These are phyloP conservation scores for Cantharis lateralis DNA, from an alignment of 2,888 invertebrate species.

Conservation along the genomic window DNA sequence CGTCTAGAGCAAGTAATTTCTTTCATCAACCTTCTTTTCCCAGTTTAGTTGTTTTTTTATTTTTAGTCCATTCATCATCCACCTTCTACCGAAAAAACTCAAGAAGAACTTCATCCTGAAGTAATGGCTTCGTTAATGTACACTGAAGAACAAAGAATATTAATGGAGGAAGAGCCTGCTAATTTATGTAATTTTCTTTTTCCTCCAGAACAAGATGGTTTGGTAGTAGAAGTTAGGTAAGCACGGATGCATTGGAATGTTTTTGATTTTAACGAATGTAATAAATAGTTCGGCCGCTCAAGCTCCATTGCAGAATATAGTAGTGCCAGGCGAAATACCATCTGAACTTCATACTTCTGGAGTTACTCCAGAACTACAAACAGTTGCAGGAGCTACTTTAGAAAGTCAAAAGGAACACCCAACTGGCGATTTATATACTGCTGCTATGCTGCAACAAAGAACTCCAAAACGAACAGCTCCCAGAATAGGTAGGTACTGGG, in stretches of 20 bases:
- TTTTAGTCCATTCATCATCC: constrained; percentile 42
- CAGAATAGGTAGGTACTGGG: not conserved
- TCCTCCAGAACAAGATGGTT: constrained; percentile 30
- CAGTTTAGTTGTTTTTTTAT: not conserved
- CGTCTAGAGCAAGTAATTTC: constrained; percentile 42
- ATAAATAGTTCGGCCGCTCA: constrained; percentile 46
- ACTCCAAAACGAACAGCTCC: not conserved
- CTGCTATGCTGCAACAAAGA: constrained; percentile 2
- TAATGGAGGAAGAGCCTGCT: constrained; percentile 43
- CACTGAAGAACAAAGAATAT: constrained; percentile 49
- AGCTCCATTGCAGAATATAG: constrained; percentile 49
- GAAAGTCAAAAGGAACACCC: constrained; percentile 8
- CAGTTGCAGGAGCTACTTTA: constrained; percentile 30
- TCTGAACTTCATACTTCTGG: constrained; percentile 41
- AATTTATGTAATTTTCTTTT: constrained; percentile 50
- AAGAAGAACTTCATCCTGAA: constrained; percentile 49
- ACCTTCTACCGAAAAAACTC: constrained; percentile 43
- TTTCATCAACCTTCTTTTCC: not conserved
- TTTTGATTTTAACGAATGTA: not conserved
- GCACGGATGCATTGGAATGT: not conserved
- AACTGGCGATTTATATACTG: constrained; percentile 11
- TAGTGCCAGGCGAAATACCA: constrained; percentile 44
- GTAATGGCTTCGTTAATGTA: constrained; percentile 50
- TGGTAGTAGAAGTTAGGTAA: constrained; percentile 9
- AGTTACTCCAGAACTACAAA: constrained; percentile 40